These are phyloP conservation scores for Tiliacea aurago DNA, from an alignment of 2,888 invertebrate species.

Conservation along the genomic window DNA sequence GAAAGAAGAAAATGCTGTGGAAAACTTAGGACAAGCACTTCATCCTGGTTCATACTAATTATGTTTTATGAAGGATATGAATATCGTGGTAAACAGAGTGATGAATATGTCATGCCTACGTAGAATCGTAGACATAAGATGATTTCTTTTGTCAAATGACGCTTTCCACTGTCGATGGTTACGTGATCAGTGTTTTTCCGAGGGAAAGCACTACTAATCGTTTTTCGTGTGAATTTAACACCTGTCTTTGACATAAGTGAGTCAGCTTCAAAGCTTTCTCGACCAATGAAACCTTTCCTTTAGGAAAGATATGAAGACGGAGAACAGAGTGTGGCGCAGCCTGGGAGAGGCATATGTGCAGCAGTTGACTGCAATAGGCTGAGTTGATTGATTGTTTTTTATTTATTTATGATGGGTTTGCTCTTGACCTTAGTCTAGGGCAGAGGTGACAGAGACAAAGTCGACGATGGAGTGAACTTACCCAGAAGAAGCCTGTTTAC, in stretches of 20 bases:
- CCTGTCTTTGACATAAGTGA: not conserved
- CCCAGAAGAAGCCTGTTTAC: too few species aligned
- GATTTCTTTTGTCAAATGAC: slow-evolving; percentile 37
- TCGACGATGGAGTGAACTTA: too few species aligned
- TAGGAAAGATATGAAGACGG: not conserved
- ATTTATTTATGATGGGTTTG: too few species aligned
- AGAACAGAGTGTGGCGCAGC: too few species aligned
- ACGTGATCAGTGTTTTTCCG: slow-evolving; percentile 28
- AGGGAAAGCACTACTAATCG: not conserved
- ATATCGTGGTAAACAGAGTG: slow-evolving; percentile 33
- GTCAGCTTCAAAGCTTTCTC: not conserved
- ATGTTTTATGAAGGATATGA: slow-evolving; percentile 31
- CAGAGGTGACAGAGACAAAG: too few species aligned
- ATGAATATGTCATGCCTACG: slow-evolving; percentile 29
- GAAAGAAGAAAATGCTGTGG: not conserved
- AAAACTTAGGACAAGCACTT: slow-evolving; percentile 12
- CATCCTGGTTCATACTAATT: not conserved
- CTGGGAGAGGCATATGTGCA: not conserved
- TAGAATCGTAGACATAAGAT: slow-evolving; percentile 39
- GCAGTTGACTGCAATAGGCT: not conserved
- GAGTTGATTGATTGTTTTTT: slow-evolving; percentile 6
- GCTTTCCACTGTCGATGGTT: slow-evolving; percentile 16
- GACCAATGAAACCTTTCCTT: not conserved
- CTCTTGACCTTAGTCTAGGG: too few species aligned
- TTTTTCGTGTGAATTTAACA: slow-evolving; percentile 19